Evolutionary conservation across 2,888 invertebrate genomes (phyloP).

Genomic region (Plagodis pulveraria): DNA sequence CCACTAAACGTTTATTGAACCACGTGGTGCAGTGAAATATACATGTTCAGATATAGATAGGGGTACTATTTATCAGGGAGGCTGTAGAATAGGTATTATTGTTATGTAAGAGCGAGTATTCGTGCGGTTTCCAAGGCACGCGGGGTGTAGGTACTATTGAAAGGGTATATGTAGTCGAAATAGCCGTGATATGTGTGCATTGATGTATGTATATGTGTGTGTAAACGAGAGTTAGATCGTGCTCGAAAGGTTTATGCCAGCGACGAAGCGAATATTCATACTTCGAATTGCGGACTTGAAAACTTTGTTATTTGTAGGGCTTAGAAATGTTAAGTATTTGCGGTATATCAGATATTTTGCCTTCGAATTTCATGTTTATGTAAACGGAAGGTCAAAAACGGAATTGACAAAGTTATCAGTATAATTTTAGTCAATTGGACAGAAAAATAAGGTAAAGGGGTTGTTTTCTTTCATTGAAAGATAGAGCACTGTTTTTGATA

Average conservation of each 20-base stretch:
- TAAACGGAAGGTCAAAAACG: conserved; percentile 11
- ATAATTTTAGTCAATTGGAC: too few species aligned
- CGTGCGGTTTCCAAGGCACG: conserved; percentile 75
- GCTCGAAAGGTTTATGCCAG: conserved; percentile 67
- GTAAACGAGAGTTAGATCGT: conserved; percentile 65
- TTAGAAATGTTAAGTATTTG: conserved; percentile 27
- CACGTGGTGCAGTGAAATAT: conserved; percentile 59
- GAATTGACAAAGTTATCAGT: too few species aligned
- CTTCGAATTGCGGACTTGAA: conserved; percentile 24
- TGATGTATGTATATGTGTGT: conserved; percentile 9
- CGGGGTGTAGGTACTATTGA: conserved; percentile 55
- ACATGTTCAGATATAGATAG: conserved; percentile 10
- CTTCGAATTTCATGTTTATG: conserved; percentile 23
- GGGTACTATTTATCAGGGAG: conserved; percentile 59
- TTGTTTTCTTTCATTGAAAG: too few species aligned
- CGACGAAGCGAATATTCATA: conserved; percentile 41
- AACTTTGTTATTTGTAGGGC: conserved; percentile 33
- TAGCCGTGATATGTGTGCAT: conserved; percentile 64
- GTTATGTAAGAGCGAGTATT: conserved; percentile 81
- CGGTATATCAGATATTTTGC: conserved; percentile 23
- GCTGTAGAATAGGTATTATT: conserved; percentile 75
- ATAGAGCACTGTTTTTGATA: too few species aligned
- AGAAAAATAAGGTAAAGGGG: too few species aligned
- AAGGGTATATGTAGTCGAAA: conserved; percentile 71
- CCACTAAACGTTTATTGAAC: conserved; percentile 71